phyloP scores from a whole-genome alignment of 2,888 invertebrate species.

The Drosophila aldrichi region DNA sequence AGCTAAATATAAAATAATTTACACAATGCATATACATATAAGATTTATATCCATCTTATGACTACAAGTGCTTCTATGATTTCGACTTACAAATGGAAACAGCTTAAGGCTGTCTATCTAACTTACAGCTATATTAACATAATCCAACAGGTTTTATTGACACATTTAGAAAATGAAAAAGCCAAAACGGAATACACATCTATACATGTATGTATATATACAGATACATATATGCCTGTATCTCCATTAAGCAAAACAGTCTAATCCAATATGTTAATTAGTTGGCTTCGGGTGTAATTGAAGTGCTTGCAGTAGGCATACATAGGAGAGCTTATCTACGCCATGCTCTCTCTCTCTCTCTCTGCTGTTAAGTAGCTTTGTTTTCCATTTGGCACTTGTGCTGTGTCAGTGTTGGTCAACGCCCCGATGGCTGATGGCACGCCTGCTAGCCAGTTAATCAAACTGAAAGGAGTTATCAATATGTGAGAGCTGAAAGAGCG shows the following conservation, averaged over 20 bases:
- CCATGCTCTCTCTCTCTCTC: not conserved
- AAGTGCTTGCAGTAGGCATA: not conserved
- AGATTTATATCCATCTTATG: not conserved
- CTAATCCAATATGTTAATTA: slow-evolving; percentile 12
- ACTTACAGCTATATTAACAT: slow-evolving; percentile 1
- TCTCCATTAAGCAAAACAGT: not conserved
- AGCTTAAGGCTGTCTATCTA: not conserved
- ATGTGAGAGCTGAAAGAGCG: slow-evolving; percentile 23
- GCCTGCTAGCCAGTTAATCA: slow-evolving; percentile 33
- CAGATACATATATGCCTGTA: not conserved
- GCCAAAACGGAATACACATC: not conserved
- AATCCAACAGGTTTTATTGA: slow-evolving; percentile 11
- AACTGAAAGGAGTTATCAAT: slow-evolving; percentile 48
- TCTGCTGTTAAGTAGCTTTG: not conserved
- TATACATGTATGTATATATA: not conserved
- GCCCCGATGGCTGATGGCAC: not conserved
- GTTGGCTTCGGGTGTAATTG: not conserved
- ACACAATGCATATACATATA: not conserved
- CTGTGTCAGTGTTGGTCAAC: slow-evolving; percentile 22
- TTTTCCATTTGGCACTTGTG: not conserved
- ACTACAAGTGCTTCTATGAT: not conserved
- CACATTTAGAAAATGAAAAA: slow-evolving; percentile 10
- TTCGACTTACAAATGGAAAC: not conserved
- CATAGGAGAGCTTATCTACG: not conserved
- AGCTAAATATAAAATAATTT: not conserved